Base-by-base conservation (phyloP, 2,888 invertebrate genomes). In the Glyphotaelius pellucidus region DNA sequence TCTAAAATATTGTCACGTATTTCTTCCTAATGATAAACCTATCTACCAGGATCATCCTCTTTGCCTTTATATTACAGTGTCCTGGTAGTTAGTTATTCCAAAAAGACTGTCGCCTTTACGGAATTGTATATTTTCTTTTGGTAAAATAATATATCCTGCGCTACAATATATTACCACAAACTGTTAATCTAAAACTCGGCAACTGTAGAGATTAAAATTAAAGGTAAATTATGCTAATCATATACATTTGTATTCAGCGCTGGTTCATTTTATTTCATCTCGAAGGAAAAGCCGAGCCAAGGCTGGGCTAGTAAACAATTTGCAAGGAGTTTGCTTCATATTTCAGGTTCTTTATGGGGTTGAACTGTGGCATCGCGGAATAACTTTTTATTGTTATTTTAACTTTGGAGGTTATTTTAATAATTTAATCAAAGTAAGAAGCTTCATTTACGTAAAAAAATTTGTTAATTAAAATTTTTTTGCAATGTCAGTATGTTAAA, bases 191-290 rank as follows among this genome's bases (percentile, higher is more conserved):
- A 89, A 89, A 31, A 79, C 88, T 80, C 88, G 67, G 88, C 88
- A 79, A 89, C 88, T 89, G 88, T 79, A 38, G 88, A 89, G 88
- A 89, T 89, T 89, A 79, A 89, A 89, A 89, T 89, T 89, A 89
- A 89, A 89, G 88, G 88, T 89, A 89, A 89, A 79, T 89, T 89
- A 89, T 89, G 88, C 35, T 32, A 89, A 89, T 89, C 79, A 14
- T 32, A 35, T 79, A 89, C 88, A 89, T 89, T 89, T 89, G 88
- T 89, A 89, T 89, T 89, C 88, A 32, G 79, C 32, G 67, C 32
- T 31, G 67, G 88, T 80, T 35, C 88, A 79, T 89, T 89, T 89
- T 79, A 89, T 79, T 89, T 89, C 79, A 89, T 89, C 88, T 89
- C 79, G 25, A n/a, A 80, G 47, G 31, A 87, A 87, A 86, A 52